Percentiles rank a stretch among this genome's conserved stretches.
phyloP scores from a whole-genome alignment of 2,113 vertebrate species.

The Condylura cristata region DNA sequence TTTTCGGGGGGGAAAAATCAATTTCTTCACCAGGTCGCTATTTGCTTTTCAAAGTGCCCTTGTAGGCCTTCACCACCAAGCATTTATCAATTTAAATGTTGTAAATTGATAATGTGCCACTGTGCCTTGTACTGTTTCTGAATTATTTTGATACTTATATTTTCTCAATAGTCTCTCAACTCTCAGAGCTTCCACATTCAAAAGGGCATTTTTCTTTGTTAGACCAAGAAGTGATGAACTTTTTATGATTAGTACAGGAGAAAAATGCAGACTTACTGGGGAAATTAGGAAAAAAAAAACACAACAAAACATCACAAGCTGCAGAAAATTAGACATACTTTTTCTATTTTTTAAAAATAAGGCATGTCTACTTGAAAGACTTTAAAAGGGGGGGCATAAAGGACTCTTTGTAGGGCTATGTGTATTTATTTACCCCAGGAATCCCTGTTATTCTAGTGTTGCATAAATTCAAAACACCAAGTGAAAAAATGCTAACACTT shows the following conservation, averaged over 20 bases:
- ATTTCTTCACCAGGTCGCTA: slow-evolving; percentile 94
- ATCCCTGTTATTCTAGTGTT: neutral
- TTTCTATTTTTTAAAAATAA: slow-evolving; percentile 21
- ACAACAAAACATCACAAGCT: neutral
- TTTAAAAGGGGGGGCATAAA: neutral
- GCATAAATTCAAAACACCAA: slow-evolving; percentile 24
- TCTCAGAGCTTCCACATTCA: slow-evolving; percentile 80
- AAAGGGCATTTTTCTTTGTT: slow-evolving; percentile 82
- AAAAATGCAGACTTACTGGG: slow-evolving; percentile 57
- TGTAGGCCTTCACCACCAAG: slow-evolving; percentile 92
- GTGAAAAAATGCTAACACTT: neutral
- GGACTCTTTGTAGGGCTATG: neutral
- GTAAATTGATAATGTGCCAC: slow-evolving; percentile 95
- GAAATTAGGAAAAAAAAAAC: neutral
- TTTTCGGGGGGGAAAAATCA: slow-evolving; percentile 92
- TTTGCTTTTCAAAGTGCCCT: slow-evolving; percentile 98
- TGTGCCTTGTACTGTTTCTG: slow-evolving; percentile 88
- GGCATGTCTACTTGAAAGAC: slow-evolving; percentile 36
- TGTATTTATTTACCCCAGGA: slow-evolving; percentile 43
- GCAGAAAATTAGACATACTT: slow-evolving; percentile 49
- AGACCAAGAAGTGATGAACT: slow-evolving; percentile 77
- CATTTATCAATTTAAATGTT: slow-evolving; percentile 98
- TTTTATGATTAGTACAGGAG: slow-evolving; percentile 70
- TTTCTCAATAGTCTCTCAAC: slow-evolving; percentile 85
- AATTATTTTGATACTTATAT: slow-evolving; percentile 90